Conservation (phyloP, 2,113 vertebrate species). For the Hystrix brachyura region DNA sequence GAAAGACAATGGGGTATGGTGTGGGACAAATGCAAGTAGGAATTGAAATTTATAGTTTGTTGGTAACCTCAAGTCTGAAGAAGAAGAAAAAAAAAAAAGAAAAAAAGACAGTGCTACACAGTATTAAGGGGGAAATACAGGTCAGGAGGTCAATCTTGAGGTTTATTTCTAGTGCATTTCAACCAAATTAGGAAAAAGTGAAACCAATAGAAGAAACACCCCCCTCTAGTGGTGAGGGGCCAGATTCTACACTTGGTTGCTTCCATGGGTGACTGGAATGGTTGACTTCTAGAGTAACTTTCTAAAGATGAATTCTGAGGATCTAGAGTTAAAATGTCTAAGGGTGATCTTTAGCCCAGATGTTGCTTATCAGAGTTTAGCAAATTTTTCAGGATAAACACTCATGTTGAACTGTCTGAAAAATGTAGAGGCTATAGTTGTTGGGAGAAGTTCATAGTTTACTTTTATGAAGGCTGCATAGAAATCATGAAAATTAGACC, state of each 20-base stretch:
- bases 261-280: not conserved
- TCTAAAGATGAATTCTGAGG: constrained; percentile 1
- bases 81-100: not conserved
- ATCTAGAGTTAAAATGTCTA: constrained; percentile 30
- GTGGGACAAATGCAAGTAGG: not conserved
- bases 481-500: constrained; percentile 31
- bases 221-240: constrained; percentile 83
- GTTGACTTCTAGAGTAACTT: not conserved
- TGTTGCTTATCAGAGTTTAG: constrained; percentile 15
- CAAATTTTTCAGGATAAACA: constrained; percentile 18
- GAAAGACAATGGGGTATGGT: constrained; percentile 2
- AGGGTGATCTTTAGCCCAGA: not conserved
- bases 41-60: constrained; percentile 55
- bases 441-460: not conserved
- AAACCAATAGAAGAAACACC: constrained; percentile 77
- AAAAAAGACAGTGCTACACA: not conserved
- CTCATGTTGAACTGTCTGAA: not conserved
- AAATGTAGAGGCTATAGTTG: not conserved
- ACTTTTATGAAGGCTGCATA: constrained; percentile 26
- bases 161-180: constrained; percentile 70
- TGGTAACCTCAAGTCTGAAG: not conserved
- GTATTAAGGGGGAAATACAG: constrained; percentile 61
- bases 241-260: constrained; percentile 49
- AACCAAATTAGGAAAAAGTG: constrained; percentile 55
- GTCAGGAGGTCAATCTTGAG: constrained; percentile 37